phyloP scores from a whole-genome alignment of 2,888 invertebrate genomes.

The Plusia festucae region DNA sequence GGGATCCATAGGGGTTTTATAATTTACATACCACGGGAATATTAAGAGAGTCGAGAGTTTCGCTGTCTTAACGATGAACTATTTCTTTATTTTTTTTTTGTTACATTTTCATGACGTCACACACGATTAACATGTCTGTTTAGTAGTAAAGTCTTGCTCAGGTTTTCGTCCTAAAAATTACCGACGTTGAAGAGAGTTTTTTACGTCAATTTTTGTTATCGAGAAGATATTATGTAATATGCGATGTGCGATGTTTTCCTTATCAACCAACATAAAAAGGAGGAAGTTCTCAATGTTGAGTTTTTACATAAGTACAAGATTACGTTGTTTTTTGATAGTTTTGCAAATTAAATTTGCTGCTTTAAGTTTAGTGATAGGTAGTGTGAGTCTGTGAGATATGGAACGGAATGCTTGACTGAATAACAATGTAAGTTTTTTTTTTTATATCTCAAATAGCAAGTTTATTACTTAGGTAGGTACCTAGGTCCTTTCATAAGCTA shows the following conservation, averaged over 20 bases:
- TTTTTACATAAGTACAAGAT: neutral
- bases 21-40: no score
- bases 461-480: no score
- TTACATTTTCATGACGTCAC: no score
- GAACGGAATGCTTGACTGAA: neutral
- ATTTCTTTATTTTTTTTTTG: no score
- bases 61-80: no score
- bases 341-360: neutral
- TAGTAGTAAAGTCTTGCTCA: neutral
- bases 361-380: neutral
- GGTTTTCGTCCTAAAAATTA: neutral
- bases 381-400: neutral
- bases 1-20: no score
- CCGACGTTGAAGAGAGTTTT: neutral
- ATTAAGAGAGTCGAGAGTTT: no score
- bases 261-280: neutral
- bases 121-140: no score
- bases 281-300: neutral
- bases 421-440: neutral
- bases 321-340: neutral
- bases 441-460: no score
- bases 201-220: neutral
- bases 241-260: conserved; percentile 1
- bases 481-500: no score
- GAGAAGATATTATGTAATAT: neutral